Conservation (phyloP, 2,888 invertebrate genomes). For the Tinea semifulvella region DNA sequence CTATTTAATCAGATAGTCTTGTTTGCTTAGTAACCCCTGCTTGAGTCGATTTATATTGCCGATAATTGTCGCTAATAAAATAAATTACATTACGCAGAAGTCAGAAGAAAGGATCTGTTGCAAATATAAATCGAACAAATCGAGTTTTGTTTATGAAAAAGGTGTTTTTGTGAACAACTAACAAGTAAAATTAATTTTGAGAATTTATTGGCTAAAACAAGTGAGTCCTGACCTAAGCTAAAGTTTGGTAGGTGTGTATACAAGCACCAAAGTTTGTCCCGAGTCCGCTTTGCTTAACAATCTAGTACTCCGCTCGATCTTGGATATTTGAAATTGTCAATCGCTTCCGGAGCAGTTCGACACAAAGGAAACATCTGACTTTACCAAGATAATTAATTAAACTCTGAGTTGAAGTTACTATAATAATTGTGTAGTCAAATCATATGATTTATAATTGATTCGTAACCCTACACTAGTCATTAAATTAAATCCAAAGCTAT, state of each 20-base stretch:
- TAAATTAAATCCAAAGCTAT: no score
- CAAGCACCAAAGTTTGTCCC: background rate
- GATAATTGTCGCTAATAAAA: conserved; percentile 8
- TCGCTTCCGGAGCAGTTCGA: no score
- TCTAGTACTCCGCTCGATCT: background rate
- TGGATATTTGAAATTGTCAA: conserved; percentile 3
- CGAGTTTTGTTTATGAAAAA: background rate
- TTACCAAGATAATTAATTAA: no score
- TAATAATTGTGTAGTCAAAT: no score
- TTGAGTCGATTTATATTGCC: conserved; percentile 2
- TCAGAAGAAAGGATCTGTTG: background rate
- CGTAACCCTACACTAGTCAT: no score
- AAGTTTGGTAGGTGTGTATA: conserved; percentile 4
- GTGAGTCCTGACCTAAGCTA: background rate
- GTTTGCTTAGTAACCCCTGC: conserved; percentile 1
- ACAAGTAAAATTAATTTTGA: conserved; percentile 6
- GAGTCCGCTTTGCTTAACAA: background rate
- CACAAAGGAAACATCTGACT: no score
- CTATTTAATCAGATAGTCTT: background rate
- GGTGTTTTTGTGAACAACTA: background rate
- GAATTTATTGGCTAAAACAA: background rate
- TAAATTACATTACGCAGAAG: conserved; percentile 1
- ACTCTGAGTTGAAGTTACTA: no score
- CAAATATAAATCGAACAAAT: background rate
- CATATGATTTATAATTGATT: no score